Evolutionary conservation across 2,888 invertebrate genomes (phyloP).

Genomic region (Hydrotaea diabolus): DNA sequence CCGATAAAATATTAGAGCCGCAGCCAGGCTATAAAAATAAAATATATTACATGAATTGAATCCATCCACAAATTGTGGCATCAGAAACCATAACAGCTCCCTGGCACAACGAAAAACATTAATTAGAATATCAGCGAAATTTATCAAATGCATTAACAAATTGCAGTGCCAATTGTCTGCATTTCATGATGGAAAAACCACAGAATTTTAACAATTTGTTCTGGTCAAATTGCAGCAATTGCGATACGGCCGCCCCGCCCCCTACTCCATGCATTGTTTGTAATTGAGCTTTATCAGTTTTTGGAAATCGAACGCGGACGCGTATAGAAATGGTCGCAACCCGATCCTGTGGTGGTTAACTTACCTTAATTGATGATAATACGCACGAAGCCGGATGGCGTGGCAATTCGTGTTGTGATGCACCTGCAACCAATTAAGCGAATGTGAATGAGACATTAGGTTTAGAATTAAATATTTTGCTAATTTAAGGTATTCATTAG

Average conservation of each 20-base stretch:
- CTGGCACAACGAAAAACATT: not conserved
- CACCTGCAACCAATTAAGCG: not conserved
- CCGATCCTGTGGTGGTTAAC: slow-evolving; percentile 3
- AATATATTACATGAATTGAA: not conserved
- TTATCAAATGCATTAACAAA: slow-evolving; percentile 72
- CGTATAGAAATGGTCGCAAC: not conserved
- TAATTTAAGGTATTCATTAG: too few species aligned
- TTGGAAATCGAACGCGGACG: not conserved
- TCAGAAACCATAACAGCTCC: not conserved
- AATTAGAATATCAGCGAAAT: slow-evolving; percentile 54
- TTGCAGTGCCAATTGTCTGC: slow-evolving; percentile 17
- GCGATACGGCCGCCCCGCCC: not conserved
- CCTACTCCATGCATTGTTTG: slow-evolving; percentile 2
- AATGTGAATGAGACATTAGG: not conserved
- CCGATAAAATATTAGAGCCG: not conserved
- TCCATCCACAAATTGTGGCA: not conserved
- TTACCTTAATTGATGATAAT: slow-evolving; percentile 33
- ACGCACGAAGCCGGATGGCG: not conserved
- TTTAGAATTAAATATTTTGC: too few species aligned
- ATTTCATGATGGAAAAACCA: slow-evolving; percentile 11
- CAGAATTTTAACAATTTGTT: slow-evolving; percentile 32
- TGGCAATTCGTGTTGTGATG: not conserved
- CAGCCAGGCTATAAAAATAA: not conserved
- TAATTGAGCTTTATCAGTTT: not conserved
- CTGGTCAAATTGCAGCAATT: not conserved